Evolutionary conservation across 2,888 invertebrate species (phyloP), one percentile per base, ranked within the genome.

Genomic region (Meteorus cinctellus): DNA sequence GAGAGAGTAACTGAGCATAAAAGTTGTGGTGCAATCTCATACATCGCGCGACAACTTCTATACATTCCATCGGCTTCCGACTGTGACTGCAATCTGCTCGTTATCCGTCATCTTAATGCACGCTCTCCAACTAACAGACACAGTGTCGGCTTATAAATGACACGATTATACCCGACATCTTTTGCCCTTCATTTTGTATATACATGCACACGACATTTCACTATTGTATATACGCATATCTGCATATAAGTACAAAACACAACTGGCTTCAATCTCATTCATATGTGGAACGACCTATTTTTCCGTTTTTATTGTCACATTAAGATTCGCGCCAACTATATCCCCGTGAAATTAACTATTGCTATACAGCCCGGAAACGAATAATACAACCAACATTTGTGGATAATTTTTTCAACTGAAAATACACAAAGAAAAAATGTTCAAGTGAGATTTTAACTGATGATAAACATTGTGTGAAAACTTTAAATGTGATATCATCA

Each of bases 51-150:
- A 5, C 8, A 55, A 19, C 19, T n/a, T 55, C 19, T 55, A 55
- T 55, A 19, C 8, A 55, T 24, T 19, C n/a, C n/a, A 19, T 55
- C 55, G 55, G 55, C 55, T 55, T 55, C 55, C 55, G 10, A 55
- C 55, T 19, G n/a, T 55, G 24, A 55, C 55, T 55, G 55, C 55
- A 55, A 55, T 55, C 19, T 55, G 19, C 55, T 19, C 82, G 85
- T 86, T 86, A 85, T 86, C 84, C 86, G 85, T 88, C 86, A 86
- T 84, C 84, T 84, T 86, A 85, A 86, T 85, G 84, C 84, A 84
- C 80, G 81, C 83, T 82, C 27, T 24, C 82, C 70, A 79, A 82
- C 78, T 78, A 81, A 81, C 78, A 78, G 80, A 84, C 83, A 82
- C 86, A 83, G 82, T 55, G 74, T 70, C 81, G 70, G 86, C 84